Evolutionary conservation across 2,888 invertebrate species (phyloP), one percentile per base, ranked within the genome.

Genomic region (Phymatocera aterrima): DNA sequence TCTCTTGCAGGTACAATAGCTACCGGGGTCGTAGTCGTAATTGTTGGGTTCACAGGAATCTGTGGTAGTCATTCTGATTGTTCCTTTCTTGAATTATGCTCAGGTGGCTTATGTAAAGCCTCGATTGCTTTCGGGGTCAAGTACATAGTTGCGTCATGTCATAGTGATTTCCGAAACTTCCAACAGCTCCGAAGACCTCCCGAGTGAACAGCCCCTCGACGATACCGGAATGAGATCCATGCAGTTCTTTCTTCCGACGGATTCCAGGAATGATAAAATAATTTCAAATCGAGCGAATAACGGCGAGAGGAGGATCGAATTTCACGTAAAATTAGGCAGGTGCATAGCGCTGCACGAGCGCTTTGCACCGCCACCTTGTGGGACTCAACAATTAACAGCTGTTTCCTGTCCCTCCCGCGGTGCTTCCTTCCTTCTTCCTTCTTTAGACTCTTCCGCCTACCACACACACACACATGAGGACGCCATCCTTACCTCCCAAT

Each of bases 331-430:
- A 51, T 21, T 28, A 28, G 15, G 24, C 75, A 75, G 75, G 75
- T 75, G 75, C 10, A 21, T 8, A 4, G 18, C 28, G 40, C 15
- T 15, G n/a, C 12, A 34, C 72, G 18, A 12, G 37, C 37, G 10
- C 10, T 3, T n/a, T n/a, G 68, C 24, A n/a, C 34, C 34, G 48
- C 37, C 37, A 34, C 37, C 54, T 57, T n/a, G 75, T 60, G 60
- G 75, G 40, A 57, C 43, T 43, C 57, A 57, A 75, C 28, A 75
- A 60, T 60, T 75, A 57, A 75, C 75, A 75, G 75, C 75, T 75
- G 75, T 75, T 75, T 75, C 75, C 75, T 75, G 75, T 75, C 75
- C 57, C 43, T 43, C 43, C 54, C 4, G 40, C 28, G 21, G 12
- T n/a, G 68, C 28, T 68, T 68, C 46, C 68, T 46, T 34, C 18